phyloP scores from a whole-genome alignment of 2,113 vertebrate genomes.

The Ivindomyrus marchei region DNA sequence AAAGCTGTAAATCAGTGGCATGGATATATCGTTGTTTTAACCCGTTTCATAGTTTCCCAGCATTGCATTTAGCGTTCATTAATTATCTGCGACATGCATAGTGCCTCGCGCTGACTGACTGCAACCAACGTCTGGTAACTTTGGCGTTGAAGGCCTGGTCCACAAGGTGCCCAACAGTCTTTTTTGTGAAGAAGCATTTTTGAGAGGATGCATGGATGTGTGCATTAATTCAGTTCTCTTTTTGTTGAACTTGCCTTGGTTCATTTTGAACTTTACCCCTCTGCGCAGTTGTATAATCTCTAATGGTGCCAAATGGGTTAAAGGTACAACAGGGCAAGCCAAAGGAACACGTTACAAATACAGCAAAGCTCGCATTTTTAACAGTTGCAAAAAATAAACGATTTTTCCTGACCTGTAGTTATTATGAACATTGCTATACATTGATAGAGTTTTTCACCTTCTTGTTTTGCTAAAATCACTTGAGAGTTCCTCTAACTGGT shows the following conservation, averaged over 20 bases:
- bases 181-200: not conserved
- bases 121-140: not conserved
- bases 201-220: not conserved
- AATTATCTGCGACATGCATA: not conserved
- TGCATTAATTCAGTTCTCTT: not conserved
- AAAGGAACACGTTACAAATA: not conserved
- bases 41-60: not conserved
- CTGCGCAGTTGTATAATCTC: not conserved
- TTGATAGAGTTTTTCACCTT: not conserved
- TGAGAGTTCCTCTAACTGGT: not conserved
- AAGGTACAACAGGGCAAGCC: not conserved
- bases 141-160: not conserved
- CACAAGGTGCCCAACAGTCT: not conserved
- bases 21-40: not conserved
- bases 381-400: not conserved
- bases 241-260: not conserved
- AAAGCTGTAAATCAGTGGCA: not conserved
- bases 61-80: not conserved
- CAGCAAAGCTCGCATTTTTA: not conserved
- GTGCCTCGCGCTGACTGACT: not conserved
- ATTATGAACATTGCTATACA: not conserved
- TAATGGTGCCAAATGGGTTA: not conserved
- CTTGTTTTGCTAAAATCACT: not conserved
- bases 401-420: not conserved
- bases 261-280: constrained; percentile 38